Percentiles rank a stretch among this genome's conserved stretches.
Conservation (phyloP, 2,113 vertebrate species). For the Cromileptes altivelis region DNA sequence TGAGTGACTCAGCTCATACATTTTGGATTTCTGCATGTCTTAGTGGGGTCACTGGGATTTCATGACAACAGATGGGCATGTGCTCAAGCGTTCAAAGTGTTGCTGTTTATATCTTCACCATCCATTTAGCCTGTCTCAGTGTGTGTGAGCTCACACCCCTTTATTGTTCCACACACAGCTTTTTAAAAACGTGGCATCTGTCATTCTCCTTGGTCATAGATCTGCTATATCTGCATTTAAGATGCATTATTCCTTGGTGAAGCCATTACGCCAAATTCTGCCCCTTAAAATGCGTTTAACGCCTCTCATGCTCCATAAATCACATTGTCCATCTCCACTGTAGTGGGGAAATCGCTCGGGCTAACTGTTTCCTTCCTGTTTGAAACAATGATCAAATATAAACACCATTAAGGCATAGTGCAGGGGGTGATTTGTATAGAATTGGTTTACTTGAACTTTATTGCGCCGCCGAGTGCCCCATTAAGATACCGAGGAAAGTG, state of each 20-base stretch:
- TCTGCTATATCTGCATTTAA: constrained; percentile 37
- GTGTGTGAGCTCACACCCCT: constrained; percentile 24
- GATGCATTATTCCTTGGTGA: constrained; percentile 54
- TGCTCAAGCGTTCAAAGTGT: constrained; percentile 38
- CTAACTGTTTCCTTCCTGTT: constrained; percentile 85
- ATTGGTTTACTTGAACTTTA: constrained; percentile 84
- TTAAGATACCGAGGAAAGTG: constrained; percentile 82
- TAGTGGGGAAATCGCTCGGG: constrained; percentile 61
- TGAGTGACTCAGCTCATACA: background rate
- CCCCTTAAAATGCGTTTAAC: constrained; percentile 69
- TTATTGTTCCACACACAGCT: constrained; percentile 65
- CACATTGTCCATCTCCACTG: constrained; percentile 63
- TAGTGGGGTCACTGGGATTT: background rate
- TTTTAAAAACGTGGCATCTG: constrained; percentile 62
- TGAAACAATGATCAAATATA: constrained; percentile 84
- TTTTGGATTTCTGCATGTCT: background rate
- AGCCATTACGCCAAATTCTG: constrained; percentile 66
- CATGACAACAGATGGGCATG: constrained; percentile 42
- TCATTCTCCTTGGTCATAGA: constrained; percentile 36
- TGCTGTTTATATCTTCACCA: constrained; percentile 36
- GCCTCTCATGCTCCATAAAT: constrained; percentile 82
- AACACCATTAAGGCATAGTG: constrained; percentile 83
- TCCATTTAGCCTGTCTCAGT: constrained; percentile 43
- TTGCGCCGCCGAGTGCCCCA: constrained; percentile 81
- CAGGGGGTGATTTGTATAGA: constrained; percentile 71